Conservation (phyloP, 2,113 vertebrate genomes). For the Rhipidura dahli region DNA sequence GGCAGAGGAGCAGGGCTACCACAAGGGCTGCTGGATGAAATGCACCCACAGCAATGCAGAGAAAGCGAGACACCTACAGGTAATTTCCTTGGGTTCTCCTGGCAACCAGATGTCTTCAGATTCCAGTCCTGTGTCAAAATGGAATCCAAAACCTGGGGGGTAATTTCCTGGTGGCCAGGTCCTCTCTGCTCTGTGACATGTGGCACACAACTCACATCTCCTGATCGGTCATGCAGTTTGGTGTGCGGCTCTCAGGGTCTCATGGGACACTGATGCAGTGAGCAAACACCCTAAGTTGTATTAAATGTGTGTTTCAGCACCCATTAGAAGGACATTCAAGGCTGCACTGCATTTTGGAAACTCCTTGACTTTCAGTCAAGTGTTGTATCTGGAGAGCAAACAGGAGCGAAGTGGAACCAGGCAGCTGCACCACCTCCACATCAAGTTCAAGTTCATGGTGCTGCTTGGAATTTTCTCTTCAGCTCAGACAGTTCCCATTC, state of each 20-base stretch:
- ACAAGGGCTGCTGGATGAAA: not conserved
- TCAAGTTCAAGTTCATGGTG: not conserved
- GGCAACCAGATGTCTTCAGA: not conserved
- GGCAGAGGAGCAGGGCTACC: not conserved
- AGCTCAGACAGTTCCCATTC: not conserved
- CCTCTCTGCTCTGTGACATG: not conserved
- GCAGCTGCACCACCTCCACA: not conserved
- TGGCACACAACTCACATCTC: fast-evolving
- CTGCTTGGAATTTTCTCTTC: not conserved
- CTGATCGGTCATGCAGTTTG: not conserved
- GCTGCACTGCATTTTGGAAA: not conserved
- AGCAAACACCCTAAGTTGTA: not conserved
- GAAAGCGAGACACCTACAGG: fast-evolving
- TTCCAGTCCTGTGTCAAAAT: not conserved
- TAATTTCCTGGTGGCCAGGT: not conserved
- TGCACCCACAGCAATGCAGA: not conserved
- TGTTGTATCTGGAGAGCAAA: not conserved
- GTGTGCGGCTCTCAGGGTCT: not conserved
- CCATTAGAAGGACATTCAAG: not conserved
- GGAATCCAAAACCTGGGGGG: not conserved
- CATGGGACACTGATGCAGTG: not conserved
- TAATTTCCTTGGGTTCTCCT: not conserved
- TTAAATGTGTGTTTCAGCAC: not conserved
- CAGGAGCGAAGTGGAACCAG: not conserved
- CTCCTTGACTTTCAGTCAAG: not conserved